Conservation (phyloP, 2,113 vertebrate species). For the Oenanthe oenanthe region DNA sequence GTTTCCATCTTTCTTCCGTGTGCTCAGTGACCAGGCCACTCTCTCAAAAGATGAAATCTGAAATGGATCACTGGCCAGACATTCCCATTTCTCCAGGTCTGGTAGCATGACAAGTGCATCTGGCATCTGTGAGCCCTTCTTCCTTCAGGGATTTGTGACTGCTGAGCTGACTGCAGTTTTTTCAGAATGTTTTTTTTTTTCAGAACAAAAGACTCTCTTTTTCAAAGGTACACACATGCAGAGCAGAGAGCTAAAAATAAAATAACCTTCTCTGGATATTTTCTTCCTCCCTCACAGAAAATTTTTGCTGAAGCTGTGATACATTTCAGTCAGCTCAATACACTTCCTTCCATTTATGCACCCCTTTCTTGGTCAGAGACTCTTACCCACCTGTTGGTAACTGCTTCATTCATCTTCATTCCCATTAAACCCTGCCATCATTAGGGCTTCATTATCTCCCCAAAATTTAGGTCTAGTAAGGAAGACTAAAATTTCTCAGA, state of each 20-base stretch:
- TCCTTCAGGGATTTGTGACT: slow-evolving; percentile 40
- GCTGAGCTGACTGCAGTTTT: background rate
- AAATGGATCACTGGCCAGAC: slow-evolving; percentile 53
- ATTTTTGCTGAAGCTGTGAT: background rate
- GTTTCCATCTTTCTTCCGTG: background rate
- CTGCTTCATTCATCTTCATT: background rate
- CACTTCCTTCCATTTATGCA: background rate
- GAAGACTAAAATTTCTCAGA: background rate
- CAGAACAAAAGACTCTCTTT: slow-evolving; percentile 16
- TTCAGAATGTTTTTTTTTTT: slow-evolving; percentile 1
- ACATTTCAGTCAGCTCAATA: background rate
- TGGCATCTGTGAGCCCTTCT: slow-evolving; percentile 32
- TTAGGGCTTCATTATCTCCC: background rate
- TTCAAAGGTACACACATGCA: slow-evolving; percentile 35
- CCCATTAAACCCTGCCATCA: background rate
- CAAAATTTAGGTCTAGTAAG: background rate
- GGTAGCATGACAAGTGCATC: slow-evolving; percentile 52
- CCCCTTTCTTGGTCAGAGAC: background rate
- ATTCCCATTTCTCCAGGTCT: slow-evolving; percentile 31
- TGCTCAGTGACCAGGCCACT: background rate
- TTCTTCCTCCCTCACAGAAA: background rate
- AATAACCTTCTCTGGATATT: slow-evolving; percentile 9
- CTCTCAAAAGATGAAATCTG: background rate
- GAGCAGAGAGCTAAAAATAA: slow-evolving; percentile 52
- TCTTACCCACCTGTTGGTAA: background rate